These are phyloP conservation scores for Schizopygopsis pylzovi DNA, from an alignment of 2,797 vertebrate species.

Conservation along the genomic window DNA sequence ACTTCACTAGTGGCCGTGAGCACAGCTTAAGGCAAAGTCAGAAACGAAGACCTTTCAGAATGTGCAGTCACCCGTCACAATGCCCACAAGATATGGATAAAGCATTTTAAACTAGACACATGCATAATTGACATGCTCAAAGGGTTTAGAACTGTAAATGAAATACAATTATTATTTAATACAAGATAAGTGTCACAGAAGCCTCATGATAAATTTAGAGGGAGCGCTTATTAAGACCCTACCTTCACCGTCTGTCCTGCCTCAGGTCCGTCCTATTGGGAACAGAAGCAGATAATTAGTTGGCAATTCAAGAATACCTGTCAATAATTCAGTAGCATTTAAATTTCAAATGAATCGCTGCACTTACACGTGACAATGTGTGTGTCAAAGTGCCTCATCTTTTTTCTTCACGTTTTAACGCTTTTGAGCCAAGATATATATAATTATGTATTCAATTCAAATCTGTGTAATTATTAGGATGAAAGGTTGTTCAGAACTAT, in stretches of 20 bases:
- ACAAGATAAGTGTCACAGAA: conserved; percentile 74
- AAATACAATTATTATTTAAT: conserved; percentile 80
- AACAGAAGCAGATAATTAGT: conserved; percentile 74
- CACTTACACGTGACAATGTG: conserved; percentile 51
- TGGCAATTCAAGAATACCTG: conserved; percentile 75
- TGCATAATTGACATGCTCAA: conserved; percentile 74
- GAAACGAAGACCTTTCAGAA: not conserved
- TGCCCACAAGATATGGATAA: conserved; percentile 63
- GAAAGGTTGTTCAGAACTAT: not conserved
- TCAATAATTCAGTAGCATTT: conserved; percentile 80
- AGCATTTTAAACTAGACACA: conserved; percentile 65
- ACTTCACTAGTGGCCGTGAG: not conserved
- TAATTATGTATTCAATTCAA: not conserved
- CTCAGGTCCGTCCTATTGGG: conserved; percentile 88
- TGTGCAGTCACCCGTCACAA: conserved; percentile 26
- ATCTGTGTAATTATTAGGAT: not conserved
- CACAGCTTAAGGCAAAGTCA: conserved; percentile 35
- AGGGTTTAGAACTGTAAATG: conserved; percentile 72
- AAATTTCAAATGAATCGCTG: conserved; percentile 72
- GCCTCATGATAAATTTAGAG: conserved; percentile 78
- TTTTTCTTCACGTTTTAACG: not conserved
- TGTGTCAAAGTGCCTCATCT: conserved; percentile 51
- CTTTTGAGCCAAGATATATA: not conserved
- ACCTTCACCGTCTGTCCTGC: conserved; percentile 95
- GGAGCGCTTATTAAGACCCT: conserved; percentile 81